These are phyloP conservation scores for Drosophila micromelanica DNA, from an alignment of 1,140 invertebrate species.

Conservation along the genomic window DNA sequence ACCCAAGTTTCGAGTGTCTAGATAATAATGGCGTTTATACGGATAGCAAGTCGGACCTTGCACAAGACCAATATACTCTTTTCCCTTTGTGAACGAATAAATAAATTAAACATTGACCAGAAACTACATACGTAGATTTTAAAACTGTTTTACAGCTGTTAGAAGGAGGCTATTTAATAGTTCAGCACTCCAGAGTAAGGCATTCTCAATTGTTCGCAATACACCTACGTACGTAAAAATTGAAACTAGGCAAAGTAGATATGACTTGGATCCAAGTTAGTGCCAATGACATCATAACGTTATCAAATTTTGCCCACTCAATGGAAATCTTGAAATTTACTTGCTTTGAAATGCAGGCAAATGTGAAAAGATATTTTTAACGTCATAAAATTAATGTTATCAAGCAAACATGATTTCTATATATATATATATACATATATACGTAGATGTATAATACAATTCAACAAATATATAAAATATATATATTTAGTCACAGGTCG, in stretches of 20 bases:
- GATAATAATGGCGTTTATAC: too few species aligned
- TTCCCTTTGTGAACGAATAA: too few species aligned
- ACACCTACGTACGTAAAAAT: neutral
- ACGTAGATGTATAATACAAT: neutral
- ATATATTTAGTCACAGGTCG: neutral
- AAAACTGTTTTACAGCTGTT: too few species aligned
- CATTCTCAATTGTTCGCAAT: too few species aligned
- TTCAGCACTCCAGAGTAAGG: neutral
- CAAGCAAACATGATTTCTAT: neutral
- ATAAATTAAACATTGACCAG: too few species aligned
- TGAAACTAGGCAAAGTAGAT: neutral
- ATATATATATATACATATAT: too few species aligned
- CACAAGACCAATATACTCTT: too few species aligned
- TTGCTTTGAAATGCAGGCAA: neutral
- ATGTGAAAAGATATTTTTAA: neutral
- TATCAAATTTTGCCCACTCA: conserved; percentile 14
- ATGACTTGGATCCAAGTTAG: conserved; percentile 2
- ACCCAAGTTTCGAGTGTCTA: too few species aligned
- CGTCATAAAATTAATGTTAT: conserved; percentile 12
- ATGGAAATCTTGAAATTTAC: neutral
- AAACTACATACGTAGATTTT: too few species aligned
- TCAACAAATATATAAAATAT: neutral
- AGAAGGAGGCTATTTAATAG: neutral
- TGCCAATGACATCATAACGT: conserved; percentile 16
- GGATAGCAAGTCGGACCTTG: too few species aligned